Conservation (phyloP, 1,140 invertebrate genomes). For the Melipona quadrifasciata region DNA sequence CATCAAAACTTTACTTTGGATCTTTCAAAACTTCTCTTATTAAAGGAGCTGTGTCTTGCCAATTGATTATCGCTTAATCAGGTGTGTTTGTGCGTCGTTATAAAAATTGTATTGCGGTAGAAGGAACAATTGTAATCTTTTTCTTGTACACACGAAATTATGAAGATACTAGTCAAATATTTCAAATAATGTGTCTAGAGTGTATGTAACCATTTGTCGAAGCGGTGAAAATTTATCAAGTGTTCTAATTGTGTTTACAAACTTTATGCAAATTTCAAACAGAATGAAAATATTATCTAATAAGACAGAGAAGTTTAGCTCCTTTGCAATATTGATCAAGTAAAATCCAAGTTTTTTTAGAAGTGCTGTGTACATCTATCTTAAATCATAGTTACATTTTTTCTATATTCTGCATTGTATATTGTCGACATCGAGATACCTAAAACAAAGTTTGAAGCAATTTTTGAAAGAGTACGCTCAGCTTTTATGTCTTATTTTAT, state of each 20-base stretch:
- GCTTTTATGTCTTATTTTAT: slow-evolving; percentile 31
- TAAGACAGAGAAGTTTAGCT: not conserved
- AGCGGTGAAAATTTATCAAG: not conserved
- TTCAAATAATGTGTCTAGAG: not conserved
- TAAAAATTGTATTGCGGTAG: not conserved
- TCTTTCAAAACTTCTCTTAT: not conserved
- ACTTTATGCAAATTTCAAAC: not conserved
- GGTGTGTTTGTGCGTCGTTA: not conserved
- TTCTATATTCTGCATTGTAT: not conserved
- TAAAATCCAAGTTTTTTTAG: not conserved
- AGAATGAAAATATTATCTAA: slow-evolving; percentile 7
- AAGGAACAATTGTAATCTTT: not conserved
- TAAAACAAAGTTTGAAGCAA: not conserved
- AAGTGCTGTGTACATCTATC: not conserved
- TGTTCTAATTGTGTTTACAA: not conserved
- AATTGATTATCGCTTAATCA: slow-evolving; percentile 35
- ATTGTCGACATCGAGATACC: not conserved
- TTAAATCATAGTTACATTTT: slow-evolving; percentile 1
- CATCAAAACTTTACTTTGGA: not conserved
- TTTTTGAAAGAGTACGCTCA: not conserved
- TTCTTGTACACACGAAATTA: not conserved
- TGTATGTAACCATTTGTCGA: not conserved
- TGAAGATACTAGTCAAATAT: slow-evolving; percentile 27
- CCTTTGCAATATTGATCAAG: not conserved
- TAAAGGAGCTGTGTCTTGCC: not conserved